Base-by-base conservation (phyloP, 92 coral and sea anemone genomes). In the Porites lobata region DNA sequence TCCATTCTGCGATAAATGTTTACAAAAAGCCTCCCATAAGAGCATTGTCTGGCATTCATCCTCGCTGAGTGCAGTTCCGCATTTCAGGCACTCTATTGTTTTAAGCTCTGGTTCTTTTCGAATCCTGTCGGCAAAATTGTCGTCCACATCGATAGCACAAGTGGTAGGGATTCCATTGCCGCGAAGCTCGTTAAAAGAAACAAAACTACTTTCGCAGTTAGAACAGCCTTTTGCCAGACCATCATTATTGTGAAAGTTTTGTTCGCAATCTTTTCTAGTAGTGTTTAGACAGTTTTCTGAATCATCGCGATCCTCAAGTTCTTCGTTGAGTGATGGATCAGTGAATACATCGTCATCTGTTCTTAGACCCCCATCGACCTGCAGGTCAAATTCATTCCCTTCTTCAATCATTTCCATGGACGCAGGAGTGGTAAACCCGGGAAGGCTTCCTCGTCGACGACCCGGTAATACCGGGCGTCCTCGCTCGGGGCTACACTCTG, bases 351-450 rank as follows among this genome's bases (percentile, higher is more conserved):
- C 53, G 53, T 70, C 75, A 2, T 70, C 19, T 70, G 0, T 9
- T 52, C 20, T 38, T 14, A 18, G 29, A 6, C 26, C 13, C 12
- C 51, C 18, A 18, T 57, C 76, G 21, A 63, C 18, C 63, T 18
- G 56, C 15, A 2, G 61, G 61, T 75, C 81, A 14, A 29, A 17
- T 72, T 88, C 91, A 77, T 8, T 63, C 38, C 58, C 88, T 56
- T 82, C 91, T 20, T 88, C 83, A 15, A 81, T 82, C 52, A 62
- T 81, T 20, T 82, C 91, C 72, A 73, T 80, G 21, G 69, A 72
- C 62, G 17, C 47, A 9, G 61, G 50, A 47, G n/a, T 52, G 38
- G 13, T 21, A 22, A 24, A 12, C 6, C 79, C 79, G 17, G 64
- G 20, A 3, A 52, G 43, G 57, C 84, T 80, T 20, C 64, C 15